Conservation (phyloP, 2,797 vertebrate species). For the Onychomys leucogaster region DNA sequence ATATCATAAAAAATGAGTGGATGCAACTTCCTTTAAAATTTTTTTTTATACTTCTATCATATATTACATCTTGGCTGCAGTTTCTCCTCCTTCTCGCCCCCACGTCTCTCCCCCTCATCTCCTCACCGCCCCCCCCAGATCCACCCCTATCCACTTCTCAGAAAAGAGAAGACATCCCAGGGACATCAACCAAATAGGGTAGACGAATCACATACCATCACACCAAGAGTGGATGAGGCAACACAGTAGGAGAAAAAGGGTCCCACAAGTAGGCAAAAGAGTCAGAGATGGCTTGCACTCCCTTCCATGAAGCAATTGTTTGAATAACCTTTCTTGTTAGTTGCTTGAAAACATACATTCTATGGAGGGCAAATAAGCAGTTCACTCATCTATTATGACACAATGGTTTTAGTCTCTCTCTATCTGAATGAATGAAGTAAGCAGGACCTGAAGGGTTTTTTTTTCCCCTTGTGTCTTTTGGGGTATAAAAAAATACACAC, state of each 20-base stretch:
- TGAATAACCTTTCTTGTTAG: conserved; percentile 3
- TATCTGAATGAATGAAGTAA: conserved; percentile 40
- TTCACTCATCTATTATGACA: neutral
- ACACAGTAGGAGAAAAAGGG: neutral
- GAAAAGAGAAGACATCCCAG: neutral
- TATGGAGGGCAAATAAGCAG: neutral
- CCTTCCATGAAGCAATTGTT: neutral
- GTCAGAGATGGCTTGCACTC: neutral
- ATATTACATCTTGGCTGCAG: neutral
- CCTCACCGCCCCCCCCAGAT: neutral
- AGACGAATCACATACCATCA: neutral
- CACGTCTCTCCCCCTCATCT: neutral
- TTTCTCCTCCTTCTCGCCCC: neutral
- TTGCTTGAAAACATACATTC: conserved; percentile 15
- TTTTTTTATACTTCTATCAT: neutral
- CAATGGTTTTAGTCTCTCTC: conserved; percentile 18
- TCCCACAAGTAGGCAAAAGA: neutral
- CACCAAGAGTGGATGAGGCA: neutral
- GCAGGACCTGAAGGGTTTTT: neutral
- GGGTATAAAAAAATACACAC: conserved; percentile 3
- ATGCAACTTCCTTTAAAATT: neutral
- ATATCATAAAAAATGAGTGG: neutral
- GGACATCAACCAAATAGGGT: neutral
- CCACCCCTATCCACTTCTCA: neutral
- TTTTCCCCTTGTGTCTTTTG: neutral